Evolutionary conservation across 2,888 invertebrate species (phyloP), one percentile per base, ranked within the genome.

Genomic region (Ceriagrion tenellum): DNA sequence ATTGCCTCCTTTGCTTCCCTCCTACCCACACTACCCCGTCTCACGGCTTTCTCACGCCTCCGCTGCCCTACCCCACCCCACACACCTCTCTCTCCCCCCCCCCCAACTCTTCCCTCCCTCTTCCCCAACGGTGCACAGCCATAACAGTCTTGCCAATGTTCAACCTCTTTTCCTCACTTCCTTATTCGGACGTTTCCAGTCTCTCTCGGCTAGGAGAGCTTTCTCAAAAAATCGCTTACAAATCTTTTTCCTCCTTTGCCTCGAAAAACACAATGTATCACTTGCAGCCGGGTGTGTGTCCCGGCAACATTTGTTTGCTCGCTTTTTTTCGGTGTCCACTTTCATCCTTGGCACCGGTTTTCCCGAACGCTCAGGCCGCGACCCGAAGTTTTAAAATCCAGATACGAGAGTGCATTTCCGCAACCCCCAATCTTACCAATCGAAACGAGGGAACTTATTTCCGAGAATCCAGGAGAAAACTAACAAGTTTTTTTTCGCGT

Each of bases 121-220:
- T 81, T 35, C 81, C 30, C 12, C 81, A 2, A 26, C 81, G 35
- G 16, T 81, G 81, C 35, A 81, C 0, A 26, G 81, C 81, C 35
- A 81, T 81, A 35, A 35, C 81, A 81, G 81, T 81, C 81, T 81
- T 81, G 81, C 81, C 81, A 81, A 81, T 81, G 81, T 35, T 81
- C 81, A 81, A 81, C 81, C 81, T 81, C 81, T 30, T 81, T 81
- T 81, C 81, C 81, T 81, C 81, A 81, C 81, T 81, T 81, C 81
- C 81, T 81, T 81, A 81, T 81, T 30, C 81, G 81, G 81, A 30
- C 13, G 30, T 35, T 35, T 35, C 35, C 30, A 81, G 81, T 81
- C 35, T 81, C 81, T 81, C 81, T 81, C 81, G 23, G 47, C 47
- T n/a, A 69, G 20, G 12, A 69, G 30, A 81, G 81, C 81, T 81